Conservation (phyloP, 2,888 invertebrate genomes). For the Allolobophora icterica region DNA sequence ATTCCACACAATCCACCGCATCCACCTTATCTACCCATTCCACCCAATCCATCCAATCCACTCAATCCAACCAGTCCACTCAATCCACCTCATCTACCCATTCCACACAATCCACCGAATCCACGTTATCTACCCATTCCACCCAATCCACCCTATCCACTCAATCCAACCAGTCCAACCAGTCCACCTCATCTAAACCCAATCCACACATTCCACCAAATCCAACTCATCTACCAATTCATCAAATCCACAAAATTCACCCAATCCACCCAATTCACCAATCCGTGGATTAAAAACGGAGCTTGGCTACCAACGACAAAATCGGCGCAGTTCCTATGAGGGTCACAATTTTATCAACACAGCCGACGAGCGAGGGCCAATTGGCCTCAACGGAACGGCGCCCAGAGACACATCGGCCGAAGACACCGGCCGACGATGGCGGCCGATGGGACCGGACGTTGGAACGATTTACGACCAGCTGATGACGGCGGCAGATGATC, state of each 20-base stretch:
- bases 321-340: not conserved
- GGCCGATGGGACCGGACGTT: not conserved
- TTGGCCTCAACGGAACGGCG: not conserved
- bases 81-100: too few relatives aligned
- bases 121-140: too few relatives aligned
- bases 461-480: not conserved
- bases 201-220: not conserved
- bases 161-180: not conserved
- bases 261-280: too few relatives aligned
- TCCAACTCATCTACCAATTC: not conserved
- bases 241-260: not conserved
- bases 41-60: too few relatives aligned
- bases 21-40: too few relatives aligned
- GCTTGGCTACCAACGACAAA: too few relatives aligned
- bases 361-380: not conserved
- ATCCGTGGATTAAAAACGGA: not conserved
- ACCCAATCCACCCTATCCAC: not conserved
- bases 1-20: too few relatives aligned
- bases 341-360: not conserved
- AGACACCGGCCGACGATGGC: not conserved
- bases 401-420: not conserved
- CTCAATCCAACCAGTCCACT: too few relatives aligned
- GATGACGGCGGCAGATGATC: not conserved
- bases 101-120: too few relatives aligned
- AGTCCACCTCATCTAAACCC: too few relatives aligned